Percentiles rank a stretch among this genome's conserved stretches.
These are phyloP conservation scores for Apeltes quadracus DNA, from an alignment of 2,113 vertebrate genomes.

Conservation along the genomic window DNA sequence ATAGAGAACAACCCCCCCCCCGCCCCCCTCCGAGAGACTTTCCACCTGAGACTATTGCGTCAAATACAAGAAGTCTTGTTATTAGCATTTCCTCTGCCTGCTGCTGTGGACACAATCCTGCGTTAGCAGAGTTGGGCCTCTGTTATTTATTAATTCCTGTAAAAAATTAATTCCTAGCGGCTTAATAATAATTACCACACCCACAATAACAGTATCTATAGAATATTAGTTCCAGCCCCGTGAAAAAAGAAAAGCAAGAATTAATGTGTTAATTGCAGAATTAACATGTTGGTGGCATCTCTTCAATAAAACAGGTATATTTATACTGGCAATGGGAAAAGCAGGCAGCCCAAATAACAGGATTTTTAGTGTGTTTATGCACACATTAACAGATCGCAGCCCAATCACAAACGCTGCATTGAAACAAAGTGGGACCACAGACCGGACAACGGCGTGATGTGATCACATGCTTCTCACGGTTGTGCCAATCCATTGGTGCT, in stretches of 20 bases:
- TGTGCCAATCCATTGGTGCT: conserved; percentile 36
- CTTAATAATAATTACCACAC: conserved; percentile 28
- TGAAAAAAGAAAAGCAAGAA: neutral
- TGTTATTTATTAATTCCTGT: neutral
- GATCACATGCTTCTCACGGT: conserved; percentile 35
- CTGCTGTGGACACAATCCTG: conserved; percentile 41
- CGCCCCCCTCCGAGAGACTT: conserved; percentile 13
- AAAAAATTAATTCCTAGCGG: too few species aligned
- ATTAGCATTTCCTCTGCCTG: conserved; percentile 67
- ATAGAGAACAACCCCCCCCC: neutral
- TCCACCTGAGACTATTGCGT: conserved; percentile 69
- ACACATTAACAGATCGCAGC: neutral
- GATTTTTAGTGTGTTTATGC: neutral
- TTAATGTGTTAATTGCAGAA: neutral
- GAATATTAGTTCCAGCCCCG: neutral
- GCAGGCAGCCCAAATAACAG: neutral
- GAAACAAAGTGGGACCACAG: neutral
- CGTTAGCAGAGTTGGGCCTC: conserved; percentile 33
- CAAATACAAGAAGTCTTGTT: conserved; percentile 53
- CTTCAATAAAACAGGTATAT: neutral
- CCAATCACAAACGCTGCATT: neutral
- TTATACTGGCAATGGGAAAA: neutral
- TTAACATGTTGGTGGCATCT: neutral
- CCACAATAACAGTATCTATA: neutral
- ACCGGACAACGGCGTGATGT: conserved; percentile 4